Evolutionary conservation across 2,888 invertebrate species (phyloP).

Genomic region (Eumacrocentrus americanus): DNA sequence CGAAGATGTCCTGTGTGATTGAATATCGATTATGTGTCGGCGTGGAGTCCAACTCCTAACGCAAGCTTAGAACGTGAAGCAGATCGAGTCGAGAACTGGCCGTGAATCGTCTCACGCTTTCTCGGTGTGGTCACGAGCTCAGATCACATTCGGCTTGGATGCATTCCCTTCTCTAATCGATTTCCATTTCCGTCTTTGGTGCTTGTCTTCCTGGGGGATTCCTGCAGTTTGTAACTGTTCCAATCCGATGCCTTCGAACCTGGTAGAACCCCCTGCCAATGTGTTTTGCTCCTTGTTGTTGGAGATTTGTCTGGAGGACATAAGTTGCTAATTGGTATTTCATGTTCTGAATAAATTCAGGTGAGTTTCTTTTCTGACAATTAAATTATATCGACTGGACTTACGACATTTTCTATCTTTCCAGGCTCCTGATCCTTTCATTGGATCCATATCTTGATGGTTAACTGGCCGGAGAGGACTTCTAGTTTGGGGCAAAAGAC

Average conservation of each 20-base stretch:
- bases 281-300: background rate
- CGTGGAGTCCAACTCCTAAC: background rate
- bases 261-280: background rate
- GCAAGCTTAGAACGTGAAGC: no score
- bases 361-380: background rate
- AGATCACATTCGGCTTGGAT: background rate
- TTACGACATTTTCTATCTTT: background rate
- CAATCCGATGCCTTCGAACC: background rate
- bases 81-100: conserved; percentile 2
- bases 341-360: background rate
- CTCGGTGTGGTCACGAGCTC: background rate
- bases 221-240: background rate
- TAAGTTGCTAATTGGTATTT: background rate
- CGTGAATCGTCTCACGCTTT: background rate
- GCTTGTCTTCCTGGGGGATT: background rate
- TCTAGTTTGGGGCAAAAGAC: no score
- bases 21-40: conserved; percentile 51
- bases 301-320: background rate
- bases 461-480: no score
- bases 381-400: conserved; percentile 43
- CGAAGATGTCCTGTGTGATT: conserved; percentile 44
- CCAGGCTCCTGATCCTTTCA: background rate
- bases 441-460: no score
- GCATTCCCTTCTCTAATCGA: conserved; percentile 10
- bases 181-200: conserved; percentile 17